Evolutionary conservation across 1,140 invertebrate genomes (phyloP).

Genomic region (Platyscapa corneri): DNA sequence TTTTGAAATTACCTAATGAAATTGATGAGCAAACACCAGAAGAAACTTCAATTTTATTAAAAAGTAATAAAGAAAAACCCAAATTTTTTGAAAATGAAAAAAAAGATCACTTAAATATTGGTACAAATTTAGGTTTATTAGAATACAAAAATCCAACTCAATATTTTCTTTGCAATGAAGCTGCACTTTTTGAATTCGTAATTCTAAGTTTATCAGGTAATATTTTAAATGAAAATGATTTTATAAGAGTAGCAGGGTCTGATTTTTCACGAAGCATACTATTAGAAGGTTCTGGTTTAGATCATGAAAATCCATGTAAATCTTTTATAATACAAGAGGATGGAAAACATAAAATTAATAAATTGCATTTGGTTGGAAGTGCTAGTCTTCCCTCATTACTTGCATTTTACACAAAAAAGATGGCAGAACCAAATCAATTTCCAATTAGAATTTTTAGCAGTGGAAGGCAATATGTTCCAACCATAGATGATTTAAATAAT

Average conservation of each 20-base stretch:
- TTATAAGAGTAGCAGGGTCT: constrained; percentile 72
- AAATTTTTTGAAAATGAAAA: constrained; percentile 46
- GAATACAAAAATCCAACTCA: constrained; percentile 76
- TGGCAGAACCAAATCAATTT: constrained; percentile 74
- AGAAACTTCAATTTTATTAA: constrained; percentile 69
- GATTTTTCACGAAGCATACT: constrained; percentile 81
- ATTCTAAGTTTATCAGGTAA: constrained; percentile 63
- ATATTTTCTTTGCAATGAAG: constrained; percentile 79
- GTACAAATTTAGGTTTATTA: constrained; percentile 73
- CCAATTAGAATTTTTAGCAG: constrained; percentile 79
- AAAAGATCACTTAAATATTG: constrained; percentile 78
- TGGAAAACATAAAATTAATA: constrained; percentile 70
- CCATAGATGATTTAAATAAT: constrained; percentile 58
- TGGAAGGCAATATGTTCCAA: constrained; percentile 79
- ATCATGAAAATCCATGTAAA: constrained; percentile 74
- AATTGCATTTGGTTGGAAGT: constrained; percentile 80
- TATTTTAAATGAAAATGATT: constrained; percentile 73
- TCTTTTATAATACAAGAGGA: constrained; percentile 76
- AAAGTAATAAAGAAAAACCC: constrained; percentile 67
- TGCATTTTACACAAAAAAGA: constrained; percentile 78
- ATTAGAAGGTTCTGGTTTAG: constrained; percentile 79
- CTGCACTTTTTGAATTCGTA: constrained; percentile 80
- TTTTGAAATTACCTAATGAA: constrained; percentile 79
- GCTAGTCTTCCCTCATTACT: constrained; percentile 79
- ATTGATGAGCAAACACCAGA: constrained; percentile 79